These are phyloP conservation scores for Zonitis immaculata DNA, from an alignment of 2,888 invertebrate genomes.

Conservation along the genomic window DNA sequence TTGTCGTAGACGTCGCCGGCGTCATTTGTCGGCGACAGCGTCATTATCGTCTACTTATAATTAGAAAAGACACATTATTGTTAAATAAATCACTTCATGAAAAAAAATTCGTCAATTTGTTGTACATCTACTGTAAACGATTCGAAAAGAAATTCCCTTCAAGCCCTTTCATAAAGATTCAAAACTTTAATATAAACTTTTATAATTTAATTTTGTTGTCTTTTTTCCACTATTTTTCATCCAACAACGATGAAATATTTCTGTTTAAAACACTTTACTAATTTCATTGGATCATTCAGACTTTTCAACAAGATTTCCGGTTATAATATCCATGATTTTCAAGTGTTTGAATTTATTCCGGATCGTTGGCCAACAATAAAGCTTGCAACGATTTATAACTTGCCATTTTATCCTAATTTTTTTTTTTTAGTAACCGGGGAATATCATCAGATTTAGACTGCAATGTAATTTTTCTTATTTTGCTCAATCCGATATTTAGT, in stretches of 20 bases:
- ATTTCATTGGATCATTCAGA: neutral
- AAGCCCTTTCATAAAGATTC: neutral
- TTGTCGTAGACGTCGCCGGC: neutral
- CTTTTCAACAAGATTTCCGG: neutral
- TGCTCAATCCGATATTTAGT: neutral
- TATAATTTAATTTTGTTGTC: neutral
- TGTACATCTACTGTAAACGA: neutral
- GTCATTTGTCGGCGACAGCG: neutral
- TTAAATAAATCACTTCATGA: no score
- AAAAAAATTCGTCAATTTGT: neutral
- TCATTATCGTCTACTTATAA: neutral
- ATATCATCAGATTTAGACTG: neutral
- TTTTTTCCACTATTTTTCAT: no score
- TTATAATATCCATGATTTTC: neutral
- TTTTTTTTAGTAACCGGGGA: neutral
- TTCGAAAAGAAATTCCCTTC: no score
- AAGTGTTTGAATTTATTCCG: neutral
- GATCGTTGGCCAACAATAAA: neutral
- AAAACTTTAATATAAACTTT: neutral
- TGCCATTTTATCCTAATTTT: neutral
- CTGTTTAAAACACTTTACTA: neutral
- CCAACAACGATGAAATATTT: neutral
- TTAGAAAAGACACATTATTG: neutral
- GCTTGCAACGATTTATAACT: neutral
- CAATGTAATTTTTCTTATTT: neutral